These are phyloP conservation scores for Fregata magnificens DNA, from an alignment of 2,113 vertebrate genomes.

Conservation along the genomic window DNA sequence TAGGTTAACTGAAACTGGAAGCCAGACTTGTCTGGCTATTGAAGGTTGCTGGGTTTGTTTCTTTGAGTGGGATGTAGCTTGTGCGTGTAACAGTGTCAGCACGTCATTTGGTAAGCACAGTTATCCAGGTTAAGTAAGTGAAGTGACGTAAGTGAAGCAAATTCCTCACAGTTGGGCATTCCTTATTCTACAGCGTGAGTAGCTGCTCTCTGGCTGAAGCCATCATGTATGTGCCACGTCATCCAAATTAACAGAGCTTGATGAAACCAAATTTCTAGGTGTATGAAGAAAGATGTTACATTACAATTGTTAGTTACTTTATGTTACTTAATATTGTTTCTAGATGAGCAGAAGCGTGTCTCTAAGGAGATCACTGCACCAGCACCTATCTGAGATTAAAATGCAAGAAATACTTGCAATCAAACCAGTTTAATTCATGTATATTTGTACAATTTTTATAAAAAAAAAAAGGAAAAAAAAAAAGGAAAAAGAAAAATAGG, in stretches of 20 bases:
- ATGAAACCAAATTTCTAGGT: background rate
- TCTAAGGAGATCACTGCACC: background rate
- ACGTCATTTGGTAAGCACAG: accelerated
- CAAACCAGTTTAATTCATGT: conserved; percentile 66
- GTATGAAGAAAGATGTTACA: background rate
- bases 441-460: conserved; percentile 46
- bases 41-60: background rate
- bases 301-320: background rate
- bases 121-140: no score
- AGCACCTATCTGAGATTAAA: conserved; percentile 43
- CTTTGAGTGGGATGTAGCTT: background rate
- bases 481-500: conserved; percentile 5
- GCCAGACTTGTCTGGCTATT: accelerated
- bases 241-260: background rate
- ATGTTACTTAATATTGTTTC: background rate
- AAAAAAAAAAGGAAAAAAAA: conserved; percentile 8
- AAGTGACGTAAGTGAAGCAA: no score
- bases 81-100: background rate
- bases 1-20: background rate
- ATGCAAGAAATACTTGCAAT: conserved; percentile 60
- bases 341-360: background rate
- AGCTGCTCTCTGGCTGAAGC: background rate
- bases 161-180: accelerated
- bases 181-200: accelerated
- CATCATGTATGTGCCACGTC: accelerated